These are phyloP conservation scores for Rhinichthys osculus DNA, from an alignment of 2,797 vertebrate genomes.

Conservation along the genomic window DNA sequence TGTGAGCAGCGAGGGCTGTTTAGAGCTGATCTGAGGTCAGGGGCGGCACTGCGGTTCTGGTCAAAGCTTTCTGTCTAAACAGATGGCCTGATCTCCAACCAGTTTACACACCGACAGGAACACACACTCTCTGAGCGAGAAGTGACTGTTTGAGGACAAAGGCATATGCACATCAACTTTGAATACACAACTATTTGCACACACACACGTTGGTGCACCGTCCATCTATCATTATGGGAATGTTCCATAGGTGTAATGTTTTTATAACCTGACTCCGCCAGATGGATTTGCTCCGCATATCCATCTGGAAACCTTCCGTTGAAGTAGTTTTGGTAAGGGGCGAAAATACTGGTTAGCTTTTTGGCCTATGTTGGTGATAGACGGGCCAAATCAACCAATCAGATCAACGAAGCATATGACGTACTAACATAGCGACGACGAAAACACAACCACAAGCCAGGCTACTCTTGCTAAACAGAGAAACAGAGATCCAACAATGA, in stretches of 20 bases:
- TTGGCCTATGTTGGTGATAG: too few species aligned
- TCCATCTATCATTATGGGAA: not conserved
- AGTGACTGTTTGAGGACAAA: not conserved
- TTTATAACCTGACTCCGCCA: not conserved
- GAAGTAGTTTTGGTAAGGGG: too few species aligned
- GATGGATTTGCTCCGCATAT: too few species aligned
- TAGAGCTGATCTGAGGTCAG: conserved; percentile 28
- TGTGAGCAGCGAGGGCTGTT: conserved; percentile 2
- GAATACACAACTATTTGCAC: not conserved
- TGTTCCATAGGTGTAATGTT: not conserved
- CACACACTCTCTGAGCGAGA: not conserved
- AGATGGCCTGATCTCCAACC: conserved; percentile 28
- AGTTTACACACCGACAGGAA: not conserved
- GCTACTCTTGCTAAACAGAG: too few species aligned
- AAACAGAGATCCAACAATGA: too few species aligned
- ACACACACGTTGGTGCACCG: not conserved
- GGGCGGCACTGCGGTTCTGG: not conserved
- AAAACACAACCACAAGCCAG: too few species aligned
- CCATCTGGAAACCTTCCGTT: too few species aligned
- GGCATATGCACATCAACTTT: not conserved
- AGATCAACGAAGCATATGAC: too few species aligned
- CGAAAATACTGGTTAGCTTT: too few species aligned
- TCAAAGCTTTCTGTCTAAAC: not conserved
- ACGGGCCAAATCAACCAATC: too few species aligned
- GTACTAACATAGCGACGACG: too few species aligned